phyloP scores from a whole-genome alignment of 1,140 invertebrate species.

The Drosophila guanche region DNA sequence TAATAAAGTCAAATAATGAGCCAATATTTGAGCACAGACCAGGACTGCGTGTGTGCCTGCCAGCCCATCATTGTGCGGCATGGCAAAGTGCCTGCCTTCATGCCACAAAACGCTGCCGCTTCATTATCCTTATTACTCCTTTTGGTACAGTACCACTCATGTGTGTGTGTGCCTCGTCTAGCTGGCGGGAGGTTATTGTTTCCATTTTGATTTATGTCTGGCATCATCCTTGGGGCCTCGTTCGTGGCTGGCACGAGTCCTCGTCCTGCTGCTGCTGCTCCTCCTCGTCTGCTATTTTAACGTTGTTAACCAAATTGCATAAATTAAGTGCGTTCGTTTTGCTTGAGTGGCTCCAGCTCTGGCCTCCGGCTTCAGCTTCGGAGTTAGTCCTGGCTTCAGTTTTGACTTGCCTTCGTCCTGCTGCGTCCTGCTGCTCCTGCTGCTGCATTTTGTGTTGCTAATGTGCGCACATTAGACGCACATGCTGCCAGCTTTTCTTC shows the following conservation, averaged over 20 bases:
- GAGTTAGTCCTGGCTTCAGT: conserved; percentile 19
- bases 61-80: conserved; percentile 76
- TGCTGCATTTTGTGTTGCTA: conserved; percentile 76
- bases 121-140: conserved; percentile 82
- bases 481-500: conserved; percentile 51
- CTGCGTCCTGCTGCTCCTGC: conserved; percentile 14
- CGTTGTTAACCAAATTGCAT: conserved; percentile 82
- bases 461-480: conserved; percentile 80
- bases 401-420: conserved; percentile 16
- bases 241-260: conserved; percentile 14
- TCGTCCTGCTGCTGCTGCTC: no score
- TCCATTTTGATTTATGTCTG: conserved; percentile 81
- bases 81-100: conserved; percentile 65
- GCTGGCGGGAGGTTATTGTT: conserved; percentile 67
- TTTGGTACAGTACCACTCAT: conserved; percentile 49
- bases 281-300: conserved; percentile 75
- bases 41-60: conserved; percentile 23
- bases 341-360: conserved; percentile 64
- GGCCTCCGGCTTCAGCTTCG: conserved; percentile 11
- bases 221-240: conserved; percentile 52
- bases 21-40: conserved; percentile 55
- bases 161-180: conserved; percentile 27
- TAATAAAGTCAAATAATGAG: conserved; percentile 73
- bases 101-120: conserved; percentile 69
- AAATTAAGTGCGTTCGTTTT: conserved; percentile 82